Percentiles rank a stretch among this genome's conserved stretches.
These are phyloP conservation scores for Therioaphis trifolii DNA, from an alignment of 2,888 invertebrate species.

Conservation along the genomic window DNA sequence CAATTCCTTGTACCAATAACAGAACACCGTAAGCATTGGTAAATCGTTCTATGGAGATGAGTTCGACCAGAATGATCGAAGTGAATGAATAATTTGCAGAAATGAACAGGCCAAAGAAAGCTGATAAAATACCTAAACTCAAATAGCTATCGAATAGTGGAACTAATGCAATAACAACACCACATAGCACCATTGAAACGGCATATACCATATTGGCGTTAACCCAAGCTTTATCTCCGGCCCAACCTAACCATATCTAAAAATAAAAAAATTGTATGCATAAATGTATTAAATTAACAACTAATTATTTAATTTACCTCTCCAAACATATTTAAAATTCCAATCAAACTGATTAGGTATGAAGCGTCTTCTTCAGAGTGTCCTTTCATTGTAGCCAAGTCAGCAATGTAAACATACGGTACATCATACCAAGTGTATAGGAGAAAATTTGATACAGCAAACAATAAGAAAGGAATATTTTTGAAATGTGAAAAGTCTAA, in stretches of 20 bases:
- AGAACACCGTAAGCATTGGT: slow-evolving; percentile 91
- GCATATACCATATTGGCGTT: slow-evolving; percentile 85
- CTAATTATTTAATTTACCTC: slow-evolving; percentile 74
- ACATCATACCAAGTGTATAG: slow-evolving; percentile 94
- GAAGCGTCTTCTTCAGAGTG: slow-evolving; percentile 80
- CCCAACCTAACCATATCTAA: slow-evolving; percentile 77
- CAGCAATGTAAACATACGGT: slow-evolving; percentile 90
- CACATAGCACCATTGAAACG: slow-evolving; percentile 80
- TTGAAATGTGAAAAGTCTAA: slow-evolving; percentile 84
- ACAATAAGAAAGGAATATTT: slow-evolving; percentile 78
- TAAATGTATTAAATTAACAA: not conserved
- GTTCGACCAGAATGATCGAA: slow-evolving; percentile 88
- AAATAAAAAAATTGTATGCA: slow-evolving; percentile 11
- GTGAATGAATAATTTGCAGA: slow-evolving; percentile 93
- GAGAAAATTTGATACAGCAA: slow-evolving; percentile 88
- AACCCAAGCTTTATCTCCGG: slow-evolving; percentile 84
- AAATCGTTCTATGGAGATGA: slow-evolving; percentile 89
- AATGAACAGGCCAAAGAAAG: slow-evolving; percentile 89
- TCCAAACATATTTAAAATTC: slow-evolving; percentile 88
- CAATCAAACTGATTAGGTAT: slow-evolving; percentile 86
- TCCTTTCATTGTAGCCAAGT: slow-evolving; percentile 78
- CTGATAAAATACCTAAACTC: slow-evolving; percentile 75
- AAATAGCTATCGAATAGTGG: slow-evolving; percentile 75
- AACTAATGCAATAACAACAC: slow-evolving; percentile 76
- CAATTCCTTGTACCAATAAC: slow-evolving; percentile 88